A percentile compares a stretch with the other conserved stretches of the same genome.
These are phyloP conservation scores for Nomia melanderi DNA, from an alignment of 1,140 invertebrate species.

Conservation along the genomic window DNA sequence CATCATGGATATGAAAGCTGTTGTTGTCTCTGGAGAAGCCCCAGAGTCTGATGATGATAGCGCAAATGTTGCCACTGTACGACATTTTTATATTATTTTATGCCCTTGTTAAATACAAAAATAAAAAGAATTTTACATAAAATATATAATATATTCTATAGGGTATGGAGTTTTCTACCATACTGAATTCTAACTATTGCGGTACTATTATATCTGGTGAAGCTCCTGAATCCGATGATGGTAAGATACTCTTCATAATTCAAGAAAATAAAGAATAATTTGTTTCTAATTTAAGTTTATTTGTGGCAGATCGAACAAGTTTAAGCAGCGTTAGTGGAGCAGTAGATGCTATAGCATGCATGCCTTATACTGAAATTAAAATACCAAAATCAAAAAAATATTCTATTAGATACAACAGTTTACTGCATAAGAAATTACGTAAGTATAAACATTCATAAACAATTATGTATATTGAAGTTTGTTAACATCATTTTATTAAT, in stretches of 20 bases:
- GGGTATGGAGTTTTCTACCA: constrained; percentile 70
- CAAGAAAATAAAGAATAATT: background rate
- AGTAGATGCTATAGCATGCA: constrained; percentile 74
- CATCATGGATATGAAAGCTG: constrained; percentile 76
- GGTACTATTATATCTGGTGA: constrained; percentile 78
- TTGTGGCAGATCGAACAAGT: constrained; percentile 70
- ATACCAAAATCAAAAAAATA: constrained; percentile 70
- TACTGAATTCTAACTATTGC: constrained; percentile 68
- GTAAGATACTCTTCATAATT: constrained; percentile 46
- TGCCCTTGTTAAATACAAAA: background rate
- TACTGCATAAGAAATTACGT: constrained; percentile 79
- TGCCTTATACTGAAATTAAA: constrained; percentile 73
- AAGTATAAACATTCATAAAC: constrained; percentile 64
- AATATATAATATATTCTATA: constrained; percentile 45
- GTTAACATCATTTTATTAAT: constrained; percentile 67
- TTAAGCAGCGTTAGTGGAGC: constrained; percentile 74
- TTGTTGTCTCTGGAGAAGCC: constrained; percentile 78
- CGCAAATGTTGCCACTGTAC: constrained; percentile 69
- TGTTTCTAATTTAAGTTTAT: constrained; percentile 23
- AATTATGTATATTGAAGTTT: constrained; percentile 23
- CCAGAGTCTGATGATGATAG: constrained; percentile 79
- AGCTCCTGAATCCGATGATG: constrained; percentile 78
- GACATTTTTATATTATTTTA: constrained; percentile 42
- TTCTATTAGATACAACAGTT: constrained; percentile 78
- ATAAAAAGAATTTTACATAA: background rate